phyloP scores from a whole-genome alignment of 2,113 vertebrate species.

The Aldabrachelys gigantea region DNA sequence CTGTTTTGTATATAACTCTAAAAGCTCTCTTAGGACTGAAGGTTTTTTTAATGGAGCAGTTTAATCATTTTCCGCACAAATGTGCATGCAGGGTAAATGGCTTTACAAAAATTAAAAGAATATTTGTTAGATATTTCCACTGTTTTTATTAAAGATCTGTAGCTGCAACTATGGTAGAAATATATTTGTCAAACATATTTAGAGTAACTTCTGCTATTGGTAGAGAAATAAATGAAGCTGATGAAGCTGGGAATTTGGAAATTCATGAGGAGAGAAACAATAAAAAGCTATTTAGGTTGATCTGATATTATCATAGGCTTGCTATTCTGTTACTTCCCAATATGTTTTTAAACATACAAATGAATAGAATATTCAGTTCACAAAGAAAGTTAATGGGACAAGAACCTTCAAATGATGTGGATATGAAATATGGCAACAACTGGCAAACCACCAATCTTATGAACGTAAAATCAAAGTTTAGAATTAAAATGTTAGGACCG shows the following conservation, averaged over 20 bases:
- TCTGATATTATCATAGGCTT: conserved; percentile 43
- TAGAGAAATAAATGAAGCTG: not conserved
- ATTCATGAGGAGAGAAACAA: conserved; percentile 33
- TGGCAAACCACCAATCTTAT: not conserved
- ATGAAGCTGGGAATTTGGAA: not conserved
- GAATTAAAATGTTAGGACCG: not conserved
- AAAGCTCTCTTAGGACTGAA: conserved; percentile 64
- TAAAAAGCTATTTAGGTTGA: conserved; percentile 37
- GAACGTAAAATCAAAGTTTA: not conserved
- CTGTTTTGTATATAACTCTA: conserved; percentile 55
- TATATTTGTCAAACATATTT: conserved; percentile 8
- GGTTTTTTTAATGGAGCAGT: conserved; percentile 55
- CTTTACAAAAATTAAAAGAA: not conserved
- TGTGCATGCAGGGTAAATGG: conserved; percentile 43
- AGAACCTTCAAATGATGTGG: not conserved
- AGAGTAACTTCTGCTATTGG: conserved; percentile 14
- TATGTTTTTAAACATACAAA: conserved; percentile 57
- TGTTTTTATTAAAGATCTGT: not conserved
- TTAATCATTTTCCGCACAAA: conserved; percentile 72
- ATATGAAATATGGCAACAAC: not conserved
- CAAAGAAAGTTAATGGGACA: conserved; percentile 2
- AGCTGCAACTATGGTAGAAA: conserved; percentile 16
- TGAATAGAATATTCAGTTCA: not conserved
- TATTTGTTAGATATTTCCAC: conserved; percentile 30
- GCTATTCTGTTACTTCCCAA: not conserved